Evolutionary conservation across 2,888 invertebrate species (phyloP).

Genomic region (Lepidochrysops patricia): DNA sequence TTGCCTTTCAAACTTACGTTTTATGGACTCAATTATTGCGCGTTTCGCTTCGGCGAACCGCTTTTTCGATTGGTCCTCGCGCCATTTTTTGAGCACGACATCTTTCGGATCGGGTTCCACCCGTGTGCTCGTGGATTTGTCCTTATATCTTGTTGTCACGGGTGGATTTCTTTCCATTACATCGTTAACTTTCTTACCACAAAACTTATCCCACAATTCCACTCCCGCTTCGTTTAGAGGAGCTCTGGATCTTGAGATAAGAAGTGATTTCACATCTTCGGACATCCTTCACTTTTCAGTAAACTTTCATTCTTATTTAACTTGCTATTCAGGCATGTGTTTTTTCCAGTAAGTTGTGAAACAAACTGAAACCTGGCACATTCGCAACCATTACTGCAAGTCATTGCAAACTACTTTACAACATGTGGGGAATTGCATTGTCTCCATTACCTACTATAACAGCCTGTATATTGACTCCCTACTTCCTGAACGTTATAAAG

Average conservation of each 20-base stretch:
- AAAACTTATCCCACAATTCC: conserved; percentile 43
- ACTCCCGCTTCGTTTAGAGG: conserved; percentile 47
- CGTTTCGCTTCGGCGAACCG: conserved; percentile 53
- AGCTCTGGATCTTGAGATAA: conserved; percentile 52
- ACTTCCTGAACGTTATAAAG: conserved; percentile 14
- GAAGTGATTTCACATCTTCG: conserved; percentile 33
- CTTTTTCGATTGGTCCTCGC: conserved; percentile 47
- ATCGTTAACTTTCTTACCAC: not conserved
- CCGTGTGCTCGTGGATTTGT: conserved; percentile 20
- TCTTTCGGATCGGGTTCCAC: conserved; percentile 38
- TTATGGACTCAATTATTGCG: conserved; percentile 61
- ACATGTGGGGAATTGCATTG: not conserved
- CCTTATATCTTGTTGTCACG: conserved; percentile 26
- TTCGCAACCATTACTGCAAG: conserved; percentile 21
- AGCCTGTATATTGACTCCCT: not conserved
- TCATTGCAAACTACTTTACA: conserved; percentile 18
- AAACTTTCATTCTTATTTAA: not conserved
- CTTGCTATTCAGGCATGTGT: not conserved
- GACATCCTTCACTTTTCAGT: conserved; percentile 33
- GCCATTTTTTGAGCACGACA: conserved; percentile 56
- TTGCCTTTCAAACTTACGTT: conserved; percentile 47
- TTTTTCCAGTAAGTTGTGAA: conserved; percentile 3
- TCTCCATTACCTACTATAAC: not conserved
- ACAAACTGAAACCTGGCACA: conserved; percentile 4
- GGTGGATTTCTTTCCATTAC: conserved; percentile 21